Evolutionary conservation across 2,888 invertebrate genomes (phyloP), one percentile per base, ranked within the genome.

Genomic region (Steinernema hermaphroditum): DNA sequence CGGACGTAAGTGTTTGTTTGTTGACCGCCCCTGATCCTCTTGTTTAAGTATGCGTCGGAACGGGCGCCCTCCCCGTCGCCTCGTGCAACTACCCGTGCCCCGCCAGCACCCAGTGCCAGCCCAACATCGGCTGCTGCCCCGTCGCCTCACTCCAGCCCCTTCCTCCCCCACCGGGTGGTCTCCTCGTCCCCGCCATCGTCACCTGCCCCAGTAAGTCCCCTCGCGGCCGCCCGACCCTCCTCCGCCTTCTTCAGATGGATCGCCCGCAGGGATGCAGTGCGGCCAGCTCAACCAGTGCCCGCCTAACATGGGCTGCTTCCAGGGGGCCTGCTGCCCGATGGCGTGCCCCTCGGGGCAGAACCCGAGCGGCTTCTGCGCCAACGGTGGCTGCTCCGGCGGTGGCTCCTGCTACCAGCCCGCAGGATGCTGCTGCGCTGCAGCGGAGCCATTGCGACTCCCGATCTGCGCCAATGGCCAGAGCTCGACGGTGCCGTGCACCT

Each of bases 271-370:
- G 16, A 74, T 72, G 24, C 70, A 76, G 14, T 76, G 77, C 69
- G 68, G 70, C 2, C 32, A 37, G 22, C 72, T 72, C 22, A 69
- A 72, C 24, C 72, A 74, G n/a, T 77, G 77, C 70, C 78, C 77
- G 2, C 69, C 77, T n/a, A 79, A 80, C 19, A 77, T 76, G 37
- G 80, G 78, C 12, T 84, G 83, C 71, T 81, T 77, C 75, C 79
- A 82, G 74, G 85, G 84, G 46, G 79, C 78, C 27, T 85, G 85
- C 70, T 85, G 85, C 68, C 84, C 83, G 0, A 77, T 82, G 71
- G 69, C 73, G 8, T 85, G 85, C 54, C 85, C 85, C 1, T 29
- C 72, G 12, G 76, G 77, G 24, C 80, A 79, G n/a, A 46, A 54
- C 9, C 75, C 77, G 27, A 41, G 44, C 32, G 71, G 79, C 22